Conservation (phyloP, 2,888 invertebrate genomes). For the Eutolmus rufibarbis region DNA sequence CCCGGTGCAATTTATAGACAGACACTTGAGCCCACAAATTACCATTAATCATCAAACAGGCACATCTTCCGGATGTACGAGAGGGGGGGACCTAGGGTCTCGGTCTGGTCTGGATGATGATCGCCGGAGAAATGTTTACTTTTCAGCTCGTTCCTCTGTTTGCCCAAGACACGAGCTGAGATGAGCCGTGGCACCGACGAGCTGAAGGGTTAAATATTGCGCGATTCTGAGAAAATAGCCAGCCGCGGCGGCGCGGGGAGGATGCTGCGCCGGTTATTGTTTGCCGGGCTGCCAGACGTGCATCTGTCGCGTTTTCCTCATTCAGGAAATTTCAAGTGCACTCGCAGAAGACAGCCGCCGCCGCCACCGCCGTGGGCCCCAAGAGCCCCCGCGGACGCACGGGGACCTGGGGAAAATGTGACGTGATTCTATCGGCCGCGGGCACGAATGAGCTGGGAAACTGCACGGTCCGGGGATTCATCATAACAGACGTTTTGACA, state of each 20-base stretch:
- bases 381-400: neutral
- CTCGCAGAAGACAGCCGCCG: neutral
- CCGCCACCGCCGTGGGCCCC: neutral
- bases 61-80: neutral
- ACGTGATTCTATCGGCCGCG: neutral
- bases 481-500: neutral
- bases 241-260: neutral
- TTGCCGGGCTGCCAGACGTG: neutral
- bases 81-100: neutral
- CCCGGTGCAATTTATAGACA: constrained; percentile 21
- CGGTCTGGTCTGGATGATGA: neutral
- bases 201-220: neutral
- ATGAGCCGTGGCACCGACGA: neutral
- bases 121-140: neutral
- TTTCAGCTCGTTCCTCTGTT: neutral
- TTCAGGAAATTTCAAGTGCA: constrained; percentile 4
- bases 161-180: neutral
- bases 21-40: constrained; percentile 34
- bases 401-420: neutral
- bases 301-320: neutral
- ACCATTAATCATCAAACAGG: constrained; percentile 17
- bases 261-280: neutral
- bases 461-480: neutral
- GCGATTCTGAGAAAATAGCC: constrained; percentile 6
- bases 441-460: neutral